Evolutionary conservation across 2,113 vertebrate species (phyloP).

Genomic region (Orientallactaga bullata): DNA sequence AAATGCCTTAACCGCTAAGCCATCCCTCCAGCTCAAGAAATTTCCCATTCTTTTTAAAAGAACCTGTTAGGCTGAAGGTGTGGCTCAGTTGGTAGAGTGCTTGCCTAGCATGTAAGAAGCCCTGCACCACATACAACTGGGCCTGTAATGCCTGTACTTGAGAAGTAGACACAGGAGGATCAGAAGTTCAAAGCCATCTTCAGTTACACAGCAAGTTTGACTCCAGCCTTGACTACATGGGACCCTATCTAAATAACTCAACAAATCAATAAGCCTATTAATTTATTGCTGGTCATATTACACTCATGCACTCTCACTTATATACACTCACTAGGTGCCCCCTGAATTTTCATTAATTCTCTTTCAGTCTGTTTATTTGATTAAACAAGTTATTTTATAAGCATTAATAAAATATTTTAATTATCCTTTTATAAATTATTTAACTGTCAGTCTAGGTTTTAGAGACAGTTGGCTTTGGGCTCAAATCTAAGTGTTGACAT

Average conservation of each 20-base stretch:
- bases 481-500: slow-evolving; percentile 9
- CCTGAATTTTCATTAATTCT: slow-evolving; percentile 31
- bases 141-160: background rate
- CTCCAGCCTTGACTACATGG: background rate
- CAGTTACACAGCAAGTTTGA: background rate
- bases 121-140: background rate
- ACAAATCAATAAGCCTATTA: background rate
- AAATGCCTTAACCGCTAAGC: too few relatives aligned
- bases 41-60: background rate
- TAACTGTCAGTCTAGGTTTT: background rate
- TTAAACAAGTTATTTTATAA: slow-evolving; percentile 51
- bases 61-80: too few relatives aligned
- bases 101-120: background rate
- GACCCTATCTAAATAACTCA: background rate
- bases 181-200: background rate
- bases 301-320: background rate
- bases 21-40: too few relatives aligned
- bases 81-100: background rate
- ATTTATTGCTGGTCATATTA: background rate
- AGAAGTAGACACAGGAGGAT: background rate
- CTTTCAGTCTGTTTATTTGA: slow-evolving; percentile 32
- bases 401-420: slow-evolving; percentile 31
- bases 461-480: background rate
- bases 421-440: slow-evolving; percentile 28
- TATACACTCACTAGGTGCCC: background rate